Evolutionary conservation across 2,888 invertebrate genomes (phyloP), one percentile per base, ranked within the genome.

Genomic region (Halictus ligatus): DNA sequence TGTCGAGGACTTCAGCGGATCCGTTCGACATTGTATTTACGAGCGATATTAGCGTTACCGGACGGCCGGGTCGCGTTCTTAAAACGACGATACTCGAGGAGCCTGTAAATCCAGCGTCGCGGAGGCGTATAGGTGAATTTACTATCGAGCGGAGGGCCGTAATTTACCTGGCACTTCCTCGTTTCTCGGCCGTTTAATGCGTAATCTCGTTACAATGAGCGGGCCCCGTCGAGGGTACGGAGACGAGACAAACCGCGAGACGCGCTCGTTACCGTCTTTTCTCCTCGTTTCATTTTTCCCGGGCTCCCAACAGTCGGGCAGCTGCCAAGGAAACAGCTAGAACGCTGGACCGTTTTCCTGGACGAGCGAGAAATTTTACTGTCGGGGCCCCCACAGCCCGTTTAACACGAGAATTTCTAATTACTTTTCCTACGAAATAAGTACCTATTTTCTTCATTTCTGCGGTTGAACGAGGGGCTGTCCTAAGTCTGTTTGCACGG

Each of bases 91-190:
- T 78, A 73, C 80, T 80, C 72, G 84, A 86, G 84, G 83, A 85
- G 85, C 84, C 83, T 83, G 91, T 83, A 89, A 91, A 90, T 91
- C 88, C 78, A 84, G 83, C 72, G 84, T 79, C 77, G 86, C 78
- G 88, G 85, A 86, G 90, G 88, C 91, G 91, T 87, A 43, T 80
- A 82, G 80, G 83, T 79, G 85, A 90, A 91, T 91, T 91, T 91
- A 91, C 88, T 85, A 87, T 91, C 90, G 80, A 72, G 77, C 50
- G 67, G 81, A 87, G 89, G 71, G 69, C 84, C 84, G 88, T 86
- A 91, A 91, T 90, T 91, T 89, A 88, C 89, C 88, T 87, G 90
- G 79, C 80, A 91, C 90, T 91, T 91, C 91, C 91, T 91, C 88
- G 91, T 91, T 90, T 91, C 87, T 83, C 86, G 90, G 90, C 90